These are phyloP conservation scores for Palaemon carinicauda DNA, from an alignment of 1,140 invertebrate genomes.

Conservation along the genomic window DNA sequence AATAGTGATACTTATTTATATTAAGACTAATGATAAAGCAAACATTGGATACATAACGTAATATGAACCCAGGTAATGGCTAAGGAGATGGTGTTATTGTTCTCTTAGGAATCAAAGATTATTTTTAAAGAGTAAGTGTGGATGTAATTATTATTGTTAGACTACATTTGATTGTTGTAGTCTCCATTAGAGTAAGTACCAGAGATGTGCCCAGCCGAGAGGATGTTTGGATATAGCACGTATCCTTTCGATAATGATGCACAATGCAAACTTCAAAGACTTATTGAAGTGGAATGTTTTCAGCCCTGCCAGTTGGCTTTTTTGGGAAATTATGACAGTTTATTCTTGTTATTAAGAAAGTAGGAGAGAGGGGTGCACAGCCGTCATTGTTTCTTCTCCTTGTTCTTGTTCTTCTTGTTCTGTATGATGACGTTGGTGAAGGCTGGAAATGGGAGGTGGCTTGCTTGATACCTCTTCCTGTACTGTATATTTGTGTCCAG, in stretches of 20 bases:
- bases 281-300: no score
- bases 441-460: neutral
- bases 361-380: no score
- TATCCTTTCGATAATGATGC: no score
- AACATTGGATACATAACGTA: constrained; percentile 1
- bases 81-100: constrained; percentile 41
- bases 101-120: constrained; percentile 50
- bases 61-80: constrained; percentile 34
- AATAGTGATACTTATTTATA: constrained; percentile 49
- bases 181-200: constrained; percentile 22
- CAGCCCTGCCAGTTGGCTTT: no score
- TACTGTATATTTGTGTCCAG: constrained; percentile 27
- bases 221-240: no score
- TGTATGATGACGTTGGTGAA: neutral
- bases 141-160: constrained; percentile 38
- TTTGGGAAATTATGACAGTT: no score
- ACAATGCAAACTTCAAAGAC: no score
- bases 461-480: constrained; percentile 29
- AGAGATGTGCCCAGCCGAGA: neutral
- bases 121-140: constrained; percentile 28
- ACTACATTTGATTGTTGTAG: constrained; percentile 39
- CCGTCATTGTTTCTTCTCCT: no score
- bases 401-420: no score
- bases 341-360: no score
- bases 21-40: constrained; percentile 5